Conservation (phyloP, 2,888 invertebrate species). For the Tetragnatha montana region DNA sequence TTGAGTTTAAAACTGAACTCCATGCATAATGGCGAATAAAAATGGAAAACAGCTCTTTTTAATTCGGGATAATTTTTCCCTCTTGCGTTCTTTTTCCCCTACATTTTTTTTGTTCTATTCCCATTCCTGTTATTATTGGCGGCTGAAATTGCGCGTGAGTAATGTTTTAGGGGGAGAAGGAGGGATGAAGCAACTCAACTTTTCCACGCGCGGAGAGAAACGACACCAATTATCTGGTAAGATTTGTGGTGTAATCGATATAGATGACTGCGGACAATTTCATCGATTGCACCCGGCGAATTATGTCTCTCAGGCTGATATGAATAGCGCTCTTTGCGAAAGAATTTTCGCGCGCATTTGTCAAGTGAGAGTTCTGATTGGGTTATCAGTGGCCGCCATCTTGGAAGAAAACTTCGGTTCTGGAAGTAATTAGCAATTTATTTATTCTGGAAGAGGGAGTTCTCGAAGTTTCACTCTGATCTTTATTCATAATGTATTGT, state of each 20-base stretch:
- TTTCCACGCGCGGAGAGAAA: background rate
- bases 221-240: constrained; percentile 39
- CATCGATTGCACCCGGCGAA: constrained; percentile 32
- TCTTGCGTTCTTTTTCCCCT: background rate
- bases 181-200: background rate
- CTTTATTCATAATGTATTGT: background rate
- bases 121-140: constrained; percentile 36
- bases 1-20: constrained; percentile 44
- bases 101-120: background rate
- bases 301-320: constrained; percentile 34
- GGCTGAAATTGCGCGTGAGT: constrained; percentile 47
- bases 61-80: constrained; percentile 17
- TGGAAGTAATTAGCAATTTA: background rate
- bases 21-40: constrained; percentile 49
- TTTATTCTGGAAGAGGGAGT: background rate
- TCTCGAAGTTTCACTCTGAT: background rate
- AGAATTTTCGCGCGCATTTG: background rate
- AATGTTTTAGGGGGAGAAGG: background rate
- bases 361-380: constrained; percentile 14
- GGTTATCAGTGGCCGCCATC: background rate
- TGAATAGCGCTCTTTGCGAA: constrained; percentile 10
- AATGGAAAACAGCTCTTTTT: constrained; percentile 56
- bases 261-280: constrained; percentile 21
- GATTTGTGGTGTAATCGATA: constrained; percentile 46
- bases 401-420: background rate